Percentiles rank a stretch among this genome's conserved stretches.
Conservation (phyloP, 2,797 vertebrate genomes). For the Heliangelus exortis region DNA sequence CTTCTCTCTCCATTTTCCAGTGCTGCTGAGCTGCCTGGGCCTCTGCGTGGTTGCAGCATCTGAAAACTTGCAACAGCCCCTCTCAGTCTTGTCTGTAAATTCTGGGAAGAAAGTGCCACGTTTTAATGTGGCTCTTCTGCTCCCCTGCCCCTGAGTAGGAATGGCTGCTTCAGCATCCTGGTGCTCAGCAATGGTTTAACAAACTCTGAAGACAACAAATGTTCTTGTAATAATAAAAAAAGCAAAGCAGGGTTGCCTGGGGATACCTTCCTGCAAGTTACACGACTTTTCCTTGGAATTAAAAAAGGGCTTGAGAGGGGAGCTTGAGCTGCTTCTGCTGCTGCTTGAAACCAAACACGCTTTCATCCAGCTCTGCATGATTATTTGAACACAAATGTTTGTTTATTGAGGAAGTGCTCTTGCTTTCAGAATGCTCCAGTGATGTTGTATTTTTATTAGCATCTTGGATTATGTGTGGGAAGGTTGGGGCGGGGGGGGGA, state of each 20-base stretch:
- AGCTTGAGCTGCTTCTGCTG: constrained; percentile 55
- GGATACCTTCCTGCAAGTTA: neutral
- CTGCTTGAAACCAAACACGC: constrained; percentile 44
- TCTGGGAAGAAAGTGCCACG: neutral
- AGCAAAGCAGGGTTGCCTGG: neutral
- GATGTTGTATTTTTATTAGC: constrained; percentile 36
- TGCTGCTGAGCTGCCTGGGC: constrained; percentile 68
- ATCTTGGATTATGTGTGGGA: constrained; percentile 7
- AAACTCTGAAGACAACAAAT: neutral
- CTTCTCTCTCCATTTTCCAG: constrained; percentile 63
- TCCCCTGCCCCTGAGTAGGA: neutral
- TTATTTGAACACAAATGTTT: constrained; percentile 58
- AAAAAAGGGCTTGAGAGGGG: constrained; percentile 76
- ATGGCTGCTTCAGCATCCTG: neutral
- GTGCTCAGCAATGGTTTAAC: neutral
- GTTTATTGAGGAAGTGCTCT: constrained; percentile 67
- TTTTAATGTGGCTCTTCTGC: neutral
- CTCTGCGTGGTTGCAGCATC: constrained; percentile 59
- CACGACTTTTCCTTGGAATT: neutral
- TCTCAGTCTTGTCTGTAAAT: constrained; percentile 74
- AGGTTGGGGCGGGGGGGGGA: neutral
- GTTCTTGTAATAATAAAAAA: neutral
- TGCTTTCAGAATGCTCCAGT: constrained; percentile 62
- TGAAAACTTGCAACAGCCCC: constrained; percentile 67
- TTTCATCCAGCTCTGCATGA: constrained; percentile 79